Conservation (phyloP, 1,140 invertebrate species). For the Stenopsyche tienmushanensis region DNA sequence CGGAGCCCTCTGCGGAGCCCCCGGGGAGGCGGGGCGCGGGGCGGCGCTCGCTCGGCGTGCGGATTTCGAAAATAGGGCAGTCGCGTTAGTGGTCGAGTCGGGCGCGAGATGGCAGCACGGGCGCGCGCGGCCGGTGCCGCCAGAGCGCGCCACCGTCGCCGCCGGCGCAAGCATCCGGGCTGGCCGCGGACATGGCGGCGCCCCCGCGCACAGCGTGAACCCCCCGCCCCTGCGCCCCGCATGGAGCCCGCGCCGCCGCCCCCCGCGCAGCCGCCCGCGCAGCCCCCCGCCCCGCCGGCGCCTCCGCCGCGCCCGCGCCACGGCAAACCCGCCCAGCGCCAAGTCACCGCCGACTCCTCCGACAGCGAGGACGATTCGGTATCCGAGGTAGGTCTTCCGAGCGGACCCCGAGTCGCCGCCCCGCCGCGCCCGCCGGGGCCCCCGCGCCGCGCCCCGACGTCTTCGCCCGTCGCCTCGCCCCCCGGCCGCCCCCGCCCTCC, state of each 20-base stretch:
- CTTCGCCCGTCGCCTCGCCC: background rate
- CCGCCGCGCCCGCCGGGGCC: background rate
- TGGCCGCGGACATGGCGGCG: conserved; percentile 10
- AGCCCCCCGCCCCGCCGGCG: background rate
- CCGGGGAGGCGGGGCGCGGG: background rate
- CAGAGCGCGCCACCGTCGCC: too few relatives aligned
- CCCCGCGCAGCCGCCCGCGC: background rate
- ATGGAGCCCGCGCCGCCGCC: background rate
- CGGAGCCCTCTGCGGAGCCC: too few relatives aligned
- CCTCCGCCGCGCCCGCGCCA: background rate
- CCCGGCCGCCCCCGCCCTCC: background rate
- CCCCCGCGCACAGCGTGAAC: conserved; percentile 5
- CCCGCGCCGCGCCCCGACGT: background rate
- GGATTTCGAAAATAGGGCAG: background rate
- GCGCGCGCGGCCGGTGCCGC: background rate
- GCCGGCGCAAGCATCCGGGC: conserved; percentile 4
- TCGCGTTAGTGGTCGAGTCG: background rate
- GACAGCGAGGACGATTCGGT: too few relatives aligned
- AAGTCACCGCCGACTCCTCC: background rate
- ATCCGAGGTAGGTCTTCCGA: background rate
- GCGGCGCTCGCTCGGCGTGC: background rate
- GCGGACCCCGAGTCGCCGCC: background rate
- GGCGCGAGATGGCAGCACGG: background rate
- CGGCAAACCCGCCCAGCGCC: background rate
- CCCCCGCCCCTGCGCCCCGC: background rate